Base-by-base conservation (phyloP, 2,113 vertebrate genomes). In the Pica pica region DNA sequence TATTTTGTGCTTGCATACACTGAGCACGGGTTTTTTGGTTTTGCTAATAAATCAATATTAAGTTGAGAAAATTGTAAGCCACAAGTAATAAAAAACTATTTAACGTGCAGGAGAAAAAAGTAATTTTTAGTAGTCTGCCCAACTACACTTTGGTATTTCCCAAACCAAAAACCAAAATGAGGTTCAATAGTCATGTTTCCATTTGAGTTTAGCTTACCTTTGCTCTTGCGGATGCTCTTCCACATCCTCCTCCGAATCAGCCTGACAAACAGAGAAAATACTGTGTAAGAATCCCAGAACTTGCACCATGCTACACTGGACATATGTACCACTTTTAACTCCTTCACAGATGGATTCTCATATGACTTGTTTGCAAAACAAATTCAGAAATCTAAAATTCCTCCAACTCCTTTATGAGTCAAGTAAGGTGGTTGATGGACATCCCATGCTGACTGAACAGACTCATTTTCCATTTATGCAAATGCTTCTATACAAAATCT, bases 181-280 rank as follows among this genome's bases (percentile, higher is more conserved):
- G 33, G 18, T 93, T 71, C 41, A 53, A 10, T 11, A n/a, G 14
- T 56, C 44, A 8, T 46, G 49, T 26, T 60, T 80, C 41, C 52
- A 33, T 26, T 64, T 50, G 33, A 64, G 35, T 57, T 88, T 50
- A 91, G 39, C 97, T 98, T 98, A 99, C 99, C 99, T 98, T 95
- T 99, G 98, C 81, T 99, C 98, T 85, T 98, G 97, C 8, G 98
- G 97, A 97, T 98, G 98, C 80, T 98, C 98, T 46, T 99, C 99
- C 94, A 98, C 95, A 93, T 98, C 98, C 79, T 98, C 98, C 96
- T 99, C 99, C 10, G 99, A 98, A 96, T 99, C 99, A 95, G 98
- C 97, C 99, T 99, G 93, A 61, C 42, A 92, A 97, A 93, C 63
- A 96, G 96, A 92, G 19, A 60, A 97, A 94, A 96, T 6, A 95